These are phyloP conservation scores for Strix uralensis DNA, from an alignment of 2,113 vertebrate species.

Conservation along the genomic window DNA sequence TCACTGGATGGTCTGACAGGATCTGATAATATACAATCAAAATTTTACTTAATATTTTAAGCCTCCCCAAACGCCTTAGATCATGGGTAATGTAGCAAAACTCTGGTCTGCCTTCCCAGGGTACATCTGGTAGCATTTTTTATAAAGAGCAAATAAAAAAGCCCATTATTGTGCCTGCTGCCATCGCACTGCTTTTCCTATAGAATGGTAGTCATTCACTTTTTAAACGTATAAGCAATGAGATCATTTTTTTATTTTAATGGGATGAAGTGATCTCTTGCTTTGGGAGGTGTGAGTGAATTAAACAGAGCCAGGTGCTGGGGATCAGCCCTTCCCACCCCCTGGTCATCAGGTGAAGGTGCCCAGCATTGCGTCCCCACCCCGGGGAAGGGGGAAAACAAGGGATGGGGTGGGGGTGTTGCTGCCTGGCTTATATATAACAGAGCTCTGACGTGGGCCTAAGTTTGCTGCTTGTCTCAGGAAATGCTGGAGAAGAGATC, in stretches of 20 bases:
- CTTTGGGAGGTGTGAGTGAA: neutral
- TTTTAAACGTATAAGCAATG: neutral
- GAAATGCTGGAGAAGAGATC: neutral
- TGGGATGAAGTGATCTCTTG: accelerated
- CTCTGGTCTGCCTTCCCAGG: neutral
- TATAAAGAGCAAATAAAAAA: neutral
- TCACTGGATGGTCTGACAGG: neutral
- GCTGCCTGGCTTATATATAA: neutral
- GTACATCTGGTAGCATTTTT: too few species aligned
- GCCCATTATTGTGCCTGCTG: neutral
- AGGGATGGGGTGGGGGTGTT: too few species aligned
- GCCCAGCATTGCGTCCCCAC: too few species aligned
- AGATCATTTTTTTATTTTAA: too few species aligned
- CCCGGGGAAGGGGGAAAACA: accelerated
- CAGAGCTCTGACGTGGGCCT: accelerated
- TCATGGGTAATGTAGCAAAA: neutral
- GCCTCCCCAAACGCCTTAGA: neutral
- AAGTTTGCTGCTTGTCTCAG: accelerated
- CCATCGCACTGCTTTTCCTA: neutral
- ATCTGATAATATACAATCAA: too few species aligned
- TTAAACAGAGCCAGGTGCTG: neutral
- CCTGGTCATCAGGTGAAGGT: neutral
- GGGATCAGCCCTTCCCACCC: neutral
- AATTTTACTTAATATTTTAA: neutral
- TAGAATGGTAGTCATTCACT: accelerated